Conservation (phyloP, 2,113 vertebrate genomes). For the Eurypyga helias region DNA sequence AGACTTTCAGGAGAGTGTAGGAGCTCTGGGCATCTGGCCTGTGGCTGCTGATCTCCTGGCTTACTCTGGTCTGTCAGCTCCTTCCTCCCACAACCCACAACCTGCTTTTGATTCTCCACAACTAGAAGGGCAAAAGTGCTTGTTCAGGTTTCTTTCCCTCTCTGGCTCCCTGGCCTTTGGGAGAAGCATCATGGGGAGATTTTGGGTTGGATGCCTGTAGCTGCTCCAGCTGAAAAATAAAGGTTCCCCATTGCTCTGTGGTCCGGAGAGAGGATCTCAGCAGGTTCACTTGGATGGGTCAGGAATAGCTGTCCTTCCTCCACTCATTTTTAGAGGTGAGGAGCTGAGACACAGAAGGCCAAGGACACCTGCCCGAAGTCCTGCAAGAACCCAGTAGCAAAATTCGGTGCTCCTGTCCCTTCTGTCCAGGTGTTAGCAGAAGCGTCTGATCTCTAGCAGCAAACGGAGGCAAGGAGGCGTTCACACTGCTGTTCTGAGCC, state of each 20-base stretch:
- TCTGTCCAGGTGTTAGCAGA: not conserved
- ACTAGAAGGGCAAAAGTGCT: not conserved
- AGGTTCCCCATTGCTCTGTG: not conserved
- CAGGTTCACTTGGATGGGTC: not conserved
- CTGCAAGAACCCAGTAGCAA: not conserved
- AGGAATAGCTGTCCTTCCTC: not conserved
- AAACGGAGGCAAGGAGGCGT: not conserved
- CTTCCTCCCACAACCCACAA: not conserved
- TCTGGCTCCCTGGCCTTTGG: not conserved
- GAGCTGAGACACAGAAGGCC: not conserved
- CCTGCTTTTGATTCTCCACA: not conserved
- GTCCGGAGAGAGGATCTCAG: not conserved
- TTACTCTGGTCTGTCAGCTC: not conserved
- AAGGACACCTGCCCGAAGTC: not conserved
- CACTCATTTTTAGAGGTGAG: not conserved
- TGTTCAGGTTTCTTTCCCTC: not conserved
- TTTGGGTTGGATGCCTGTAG: not conserved
- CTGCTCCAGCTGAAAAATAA: not conserved
- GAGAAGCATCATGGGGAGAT: not conserved
- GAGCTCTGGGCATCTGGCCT: not conserved
- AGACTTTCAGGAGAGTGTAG: not conserved
- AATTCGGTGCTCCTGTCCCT: not conserved
- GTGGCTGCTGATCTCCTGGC: not conserved
- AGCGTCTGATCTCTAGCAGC: not conserved
- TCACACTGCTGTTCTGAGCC: not conserved